Conservation (phyloP, 2,113 vertebrate genomes). For the Promerops cafer region DNA sequence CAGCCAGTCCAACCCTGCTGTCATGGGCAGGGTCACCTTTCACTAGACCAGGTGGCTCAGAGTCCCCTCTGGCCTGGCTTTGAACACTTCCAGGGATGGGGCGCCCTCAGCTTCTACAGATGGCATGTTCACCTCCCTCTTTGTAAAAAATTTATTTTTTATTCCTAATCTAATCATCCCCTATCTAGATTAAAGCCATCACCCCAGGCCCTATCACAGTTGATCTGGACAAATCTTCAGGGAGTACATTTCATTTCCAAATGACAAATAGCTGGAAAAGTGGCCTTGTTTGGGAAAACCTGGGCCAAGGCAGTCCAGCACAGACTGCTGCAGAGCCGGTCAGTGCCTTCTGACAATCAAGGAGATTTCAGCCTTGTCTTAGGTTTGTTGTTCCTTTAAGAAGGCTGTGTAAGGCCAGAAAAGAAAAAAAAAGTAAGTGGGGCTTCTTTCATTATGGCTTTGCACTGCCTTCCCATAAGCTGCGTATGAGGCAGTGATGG, state of each 20-base stretch:
- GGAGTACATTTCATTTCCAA: neutral
- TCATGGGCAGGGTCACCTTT: neutral
- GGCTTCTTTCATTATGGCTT: neutral
- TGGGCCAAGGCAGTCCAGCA: neutral
- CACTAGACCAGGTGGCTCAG: neutral
- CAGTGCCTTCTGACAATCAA: neutral
- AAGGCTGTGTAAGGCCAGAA: neutral
- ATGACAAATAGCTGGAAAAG: neutral
- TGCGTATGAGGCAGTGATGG: neutral
- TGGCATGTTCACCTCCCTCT: neutral
- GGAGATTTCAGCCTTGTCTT: neutral
- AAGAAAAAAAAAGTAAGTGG: neutral
- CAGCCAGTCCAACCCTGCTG: neutral
- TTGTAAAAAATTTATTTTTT: accelerated
- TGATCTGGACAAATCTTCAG: neutral
- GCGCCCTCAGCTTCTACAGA: neutral
- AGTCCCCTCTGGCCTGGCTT: neutral
- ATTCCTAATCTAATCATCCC: neutral
- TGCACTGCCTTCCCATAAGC: neutral
- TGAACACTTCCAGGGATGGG: neutral
- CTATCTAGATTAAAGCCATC: neutral
- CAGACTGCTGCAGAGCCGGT: neutral
- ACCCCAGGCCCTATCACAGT: accelerated
- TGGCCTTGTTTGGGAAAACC: neutral
- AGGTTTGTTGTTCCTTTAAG: neutral